These are phyloP conservation scores for Chloroclystis v-ata DNA, from an alignment of 2,888 invertebrate genomes.

Conservation along the genomic window DNA sequence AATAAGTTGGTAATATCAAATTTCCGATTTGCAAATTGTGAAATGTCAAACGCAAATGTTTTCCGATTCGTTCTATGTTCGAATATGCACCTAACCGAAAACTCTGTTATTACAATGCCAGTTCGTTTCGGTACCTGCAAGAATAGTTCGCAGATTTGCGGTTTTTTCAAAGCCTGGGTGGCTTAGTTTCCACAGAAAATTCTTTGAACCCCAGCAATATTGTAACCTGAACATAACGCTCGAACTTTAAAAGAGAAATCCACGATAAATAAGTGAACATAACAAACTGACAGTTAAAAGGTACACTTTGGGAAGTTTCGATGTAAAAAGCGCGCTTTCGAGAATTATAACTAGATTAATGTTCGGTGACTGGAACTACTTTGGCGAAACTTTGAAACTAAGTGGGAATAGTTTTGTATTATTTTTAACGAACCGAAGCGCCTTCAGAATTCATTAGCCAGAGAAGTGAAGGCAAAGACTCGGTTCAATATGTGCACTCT, in stretches of 20 bases:
- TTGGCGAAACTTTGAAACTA: conserved; percentile 57
- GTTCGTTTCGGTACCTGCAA: conserved; percentile 11
- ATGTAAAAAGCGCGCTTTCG: conserved; percentile 45
- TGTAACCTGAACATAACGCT: conserved; percentile 35
- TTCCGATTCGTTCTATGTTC: conserved; percentile 13
- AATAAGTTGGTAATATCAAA: background rate
- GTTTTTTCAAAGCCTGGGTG: conserved; percentile 25
- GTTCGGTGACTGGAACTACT: conserved; percentile 68
- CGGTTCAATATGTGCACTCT: conserved; percentile 49
- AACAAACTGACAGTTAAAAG: conserved; percentile 46
- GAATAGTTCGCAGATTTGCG: conserved; percentile 17
- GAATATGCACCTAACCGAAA: conserved; percentile 5
- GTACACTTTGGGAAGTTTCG: conserved; percentile 47
- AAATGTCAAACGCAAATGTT: conserved; percentile 32
- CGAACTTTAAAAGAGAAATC: conserved; percentile 37
- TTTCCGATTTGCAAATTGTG: conserved; percentile 20
- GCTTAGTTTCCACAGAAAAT: conserved; percentile 22
- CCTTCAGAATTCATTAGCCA: conserved; percentile 70
- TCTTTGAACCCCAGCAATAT: conserved; percentile 29
- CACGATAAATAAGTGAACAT: conserved; percentile 45
- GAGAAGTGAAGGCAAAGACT: conserved; percentile 51
- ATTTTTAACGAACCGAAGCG: conserved; percentile 67
- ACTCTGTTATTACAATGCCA: conserved; percentile 6
- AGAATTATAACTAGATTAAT: conserved; percentile 71
- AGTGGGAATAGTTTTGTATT: conserved; percentile 64